Percentiles rank a stretch among this genome's conserved stretches.
These are phyloP conservation scores for Rissa tridactyla DNA, from an alignment of 2,113 vertebrate species.

Conservation along the genomic window DNA sequence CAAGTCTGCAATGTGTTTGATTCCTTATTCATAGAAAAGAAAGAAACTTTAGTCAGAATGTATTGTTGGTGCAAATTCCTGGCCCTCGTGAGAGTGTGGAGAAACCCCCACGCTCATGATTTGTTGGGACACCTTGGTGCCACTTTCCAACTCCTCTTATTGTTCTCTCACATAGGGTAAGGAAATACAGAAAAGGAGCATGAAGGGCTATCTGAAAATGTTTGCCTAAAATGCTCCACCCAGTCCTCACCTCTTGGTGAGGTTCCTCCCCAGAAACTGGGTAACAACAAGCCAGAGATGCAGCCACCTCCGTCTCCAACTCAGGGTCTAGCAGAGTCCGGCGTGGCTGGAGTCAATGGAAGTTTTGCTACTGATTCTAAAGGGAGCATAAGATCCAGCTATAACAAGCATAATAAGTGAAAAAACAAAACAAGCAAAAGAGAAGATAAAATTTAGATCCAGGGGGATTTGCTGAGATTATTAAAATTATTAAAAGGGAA, in stretches of 20 bases:
- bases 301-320: neutral
- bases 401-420: neutral
- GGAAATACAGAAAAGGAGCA: neutral
- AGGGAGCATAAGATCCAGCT: neutral
- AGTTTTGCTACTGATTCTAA: neutral
- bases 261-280: neutral
- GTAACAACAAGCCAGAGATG: neutral
- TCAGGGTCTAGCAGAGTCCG: neutral
- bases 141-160: neutral
- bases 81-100: neutral
- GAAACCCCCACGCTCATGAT: rapidly evolving
- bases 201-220: neutral
- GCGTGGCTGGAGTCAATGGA: neutral
- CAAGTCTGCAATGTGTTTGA: neutral
- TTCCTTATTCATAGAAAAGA: neutral
- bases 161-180: neutral
- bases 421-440: neutral
- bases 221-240: neutral
- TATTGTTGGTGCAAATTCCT: neutral
- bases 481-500: neutral
- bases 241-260: neutral
- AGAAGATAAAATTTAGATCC: neutral
- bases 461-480: neutral
- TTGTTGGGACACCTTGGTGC: neutral
- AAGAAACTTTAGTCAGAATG: neutral